Evolutionary conservation across 1,140 invertebrate species (phyloP).

Genomic region (Pseudobourletiella spinata): DNA sequence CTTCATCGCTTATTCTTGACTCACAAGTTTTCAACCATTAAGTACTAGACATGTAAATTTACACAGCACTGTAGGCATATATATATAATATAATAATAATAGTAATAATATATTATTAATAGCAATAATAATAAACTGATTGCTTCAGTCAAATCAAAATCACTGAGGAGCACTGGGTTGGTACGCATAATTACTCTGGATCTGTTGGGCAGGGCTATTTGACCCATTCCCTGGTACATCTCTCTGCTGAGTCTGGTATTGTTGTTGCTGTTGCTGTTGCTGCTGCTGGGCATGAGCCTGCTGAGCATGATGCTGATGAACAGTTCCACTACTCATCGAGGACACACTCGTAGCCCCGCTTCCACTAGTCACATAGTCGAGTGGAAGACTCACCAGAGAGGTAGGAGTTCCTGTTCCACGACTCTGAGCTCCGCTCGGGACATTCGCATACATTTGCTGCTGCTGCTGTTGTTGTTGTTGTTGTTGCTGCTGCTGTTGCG

Average conservation of each 20-base stretch:
- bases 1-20: too few relatives aligned
- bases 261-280: not conserved
- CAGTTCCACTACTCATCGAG: not conserved
- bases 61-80: too few relatives aligned
- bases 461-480: slow-evolving; percentile 1
- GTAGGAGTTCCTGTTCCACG: not conserved
- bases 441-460: not conserved
- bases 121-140: not conserved
- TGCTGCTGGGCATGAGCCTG: too few relatives aligned
- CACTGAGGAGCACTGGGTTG: not conserved
- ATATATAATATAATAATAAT: too few relatives aligned
- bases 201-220: not conserved
- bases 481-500: too few relatives aligned
- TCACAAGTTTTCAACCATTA: too few relatives aligned
- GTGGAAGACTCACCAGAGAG: not conserved
- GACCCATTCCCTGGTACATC: not conserved
- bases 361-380: not conserved
- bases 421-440: not conserved
- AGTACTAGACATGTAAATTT: too few relatives aligned
- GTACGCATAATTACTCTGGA: not conserved
- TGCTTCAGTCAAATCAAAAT: not conserved
- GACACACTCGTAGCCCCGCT: not conserved
- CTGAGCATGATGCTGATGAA: too few relatives aligned
- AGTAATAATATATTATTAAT: too few relatives aligned
- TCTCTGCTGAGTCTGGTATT: not conserved